A percentile compares a stretch with the other conserved stretches of the same genome.
These are phyloP conservation scores for Panagrolaimus sp. DNA, from an alignment of 1,140 invertebrate species.

Conservation along the genomic window DNA sequence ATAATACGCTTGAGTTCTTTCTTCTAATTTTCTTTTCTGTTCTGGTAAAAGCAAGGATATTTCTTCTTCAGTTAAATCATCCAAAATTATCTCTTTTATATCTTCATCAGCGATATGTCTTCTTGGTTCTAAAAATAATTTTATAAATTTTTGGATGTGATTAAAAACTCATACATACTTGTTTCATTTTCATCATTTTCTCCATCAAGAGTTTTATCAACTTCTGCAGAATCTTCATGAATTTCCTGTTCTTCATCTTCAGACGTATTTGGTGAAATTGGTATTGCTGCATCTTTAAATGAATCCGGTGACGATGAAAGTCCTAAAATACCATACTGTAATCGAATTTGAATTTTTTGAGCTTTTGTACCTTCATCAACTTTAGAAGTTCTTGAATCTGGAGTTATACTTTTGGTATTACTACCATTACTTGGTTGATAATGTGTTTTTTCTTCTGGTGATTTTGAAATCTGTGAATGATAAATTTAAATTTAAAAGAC, in stretches of 20 bases:
- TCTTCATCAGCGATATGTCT: conserved; percentile 4
- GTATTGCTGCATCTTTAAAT: background rate
- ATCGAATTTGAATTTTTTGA: background rate
- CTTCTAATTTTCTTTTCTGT: conserved; percentile 6
- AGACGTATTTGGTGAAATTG: background rate
- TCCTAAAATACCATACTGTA: background rate
- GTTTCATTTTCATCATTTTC: background rate
- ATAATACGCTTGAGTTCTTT: conserved; percentile 21
- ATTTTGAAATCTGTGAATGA: background rate
- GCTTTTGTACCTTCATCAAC: background rate
- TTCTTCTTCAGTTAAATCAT: background rate
- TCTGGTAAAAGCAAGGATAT: background rate
- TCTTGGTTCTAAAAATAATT: background rate
- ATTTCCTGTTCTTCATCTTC: background rate
- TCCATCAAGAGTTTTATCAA: background rate
- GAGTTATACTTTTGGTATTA: background rate
- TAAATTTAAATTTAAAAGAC: background rate
- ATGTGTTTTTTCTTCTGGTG: background rate
- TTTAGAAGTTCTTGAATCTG: background rate
- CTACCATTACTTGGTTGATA: background rate
- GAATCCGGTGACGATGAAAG: background rate
- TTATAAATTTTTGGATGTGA: background rate
- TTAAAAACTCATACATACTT: background rate
- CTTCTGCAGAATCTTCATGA: background rate
- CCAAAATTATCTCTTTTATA: background rate